Evolutionary conservation across 2,113 vertebrate species (phyloP).

Genomic region (Tauraco erythrolophus): DNA sequence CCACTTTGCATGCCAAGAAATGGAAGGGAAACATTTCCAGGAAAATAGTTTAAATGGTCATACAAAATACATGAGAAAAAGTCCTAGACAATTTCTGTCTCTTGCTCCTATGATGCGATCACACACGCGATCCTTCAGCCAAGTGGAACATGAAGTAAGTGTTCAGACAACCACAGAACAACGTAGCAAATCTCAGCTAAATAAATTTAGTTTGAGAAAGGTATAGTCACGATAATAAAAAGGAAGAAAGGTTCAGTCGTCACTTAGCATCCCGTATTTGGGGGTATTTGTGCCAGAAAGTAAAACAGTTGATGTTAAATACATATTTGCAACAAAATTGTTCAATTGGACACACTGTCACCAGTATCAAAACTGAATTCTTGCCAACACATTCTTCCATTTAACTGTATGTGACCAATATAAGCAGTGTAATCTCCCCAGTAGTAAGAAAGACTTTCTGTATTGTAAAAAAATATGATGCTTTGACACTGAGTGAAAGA

Average conservation of each 20-base stretch:
- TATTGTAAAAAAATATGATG: not conserved
- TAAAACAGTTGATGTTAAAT: not conserved
- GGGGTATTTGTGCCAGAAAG: not conserved
- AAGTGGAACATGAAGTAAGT: not conserved
- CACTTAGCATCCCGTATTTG: not conserved
- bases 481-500: not conserved
- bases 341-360: not conserved
- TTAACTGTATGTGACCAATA: not conserved
- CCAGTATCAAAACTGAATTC: not conserved
- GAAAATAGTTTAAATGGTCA: not conserved
- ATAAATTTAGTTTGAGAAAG: not conserved
- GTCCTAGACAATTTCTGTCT: not conserved
- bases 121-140: not conserved
- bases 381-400: not conserved
- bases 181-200: not conserved
- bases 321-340: not conserved
- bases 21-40: not conserved
- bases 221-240: fast-evolving
- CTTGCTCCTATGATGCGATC: not conserved
- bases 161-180: constrained; percentile 4
- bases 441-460: not conserved
- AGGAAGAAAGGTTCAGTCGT: not conserved
- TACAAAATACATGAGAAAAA: not conserved
- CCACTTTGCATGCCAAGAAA: not conserved
- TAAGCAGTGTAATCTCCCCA: not conserved